Evolutionary conservation across 2,888 invertebrate species (phyloP), one percentile per base, ranked within the genome.

Genomic region (Drosophila nr. fundita): DNA sequence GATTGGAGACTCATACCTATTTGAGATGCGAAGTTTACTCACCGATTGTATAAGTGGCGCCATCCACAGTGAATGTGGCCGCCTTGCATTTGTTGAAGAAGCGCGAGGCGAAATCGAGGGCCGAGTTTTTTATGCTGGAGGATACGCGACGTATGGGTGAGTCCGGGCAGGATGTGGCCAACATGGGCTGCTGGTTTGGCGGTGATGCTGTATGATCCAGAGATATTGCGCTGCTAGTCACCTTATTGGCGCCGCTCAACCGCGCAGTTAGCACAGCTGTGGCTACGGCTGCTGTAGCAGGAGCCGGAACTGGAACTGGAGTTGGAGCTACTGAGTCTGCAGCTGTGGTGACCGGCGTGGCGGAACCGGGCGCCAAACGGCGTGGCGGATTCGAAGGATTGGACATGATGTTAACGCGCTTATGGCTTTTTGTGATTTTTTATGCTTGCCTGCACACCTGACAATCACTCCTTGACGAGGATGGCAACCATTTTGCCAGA

Each of bases 31-130:
- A 42, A 32, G 45, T n/a, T 15, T 64, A 90, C 92, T 92, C 94
- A 97, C 97, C 97, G 94, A 97, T 97, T 78, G 97, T 97, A 91
- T 97, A 97, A 78, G 96, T 96, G 81, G 96, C 97, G 92, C 97
- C 97, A 94, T 97, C 97, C 93, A 97, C 95, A 89, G 97, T 96
- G 93, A 97, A 97, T 73, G 97, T 97, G 61, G 97, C 97, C 93
- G 97, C 97, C 94, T 97, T 97, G 94, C 97, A 97, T 93, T 97
- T 97, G 94, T 96, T 96, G 93, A 96, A 95, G 74, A 96, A 92
- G 90, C 95, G 95, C 45, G 92, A 91, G 8, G 92, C 93, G 69
- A 93, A 92, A 65, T 91, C 92, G 80, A 93, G 77, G 13, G 92
- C 92, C 8, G 92, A 92, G 57, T 91, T 92, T 73, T 91, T 91